Percentiles rank a stretch among this genome's conserved stretches.
Evolutionary conservation across 2,113 vertebrate genomes (phyloP).

Genomic region (Takifugu bimaculatus): DNA sequence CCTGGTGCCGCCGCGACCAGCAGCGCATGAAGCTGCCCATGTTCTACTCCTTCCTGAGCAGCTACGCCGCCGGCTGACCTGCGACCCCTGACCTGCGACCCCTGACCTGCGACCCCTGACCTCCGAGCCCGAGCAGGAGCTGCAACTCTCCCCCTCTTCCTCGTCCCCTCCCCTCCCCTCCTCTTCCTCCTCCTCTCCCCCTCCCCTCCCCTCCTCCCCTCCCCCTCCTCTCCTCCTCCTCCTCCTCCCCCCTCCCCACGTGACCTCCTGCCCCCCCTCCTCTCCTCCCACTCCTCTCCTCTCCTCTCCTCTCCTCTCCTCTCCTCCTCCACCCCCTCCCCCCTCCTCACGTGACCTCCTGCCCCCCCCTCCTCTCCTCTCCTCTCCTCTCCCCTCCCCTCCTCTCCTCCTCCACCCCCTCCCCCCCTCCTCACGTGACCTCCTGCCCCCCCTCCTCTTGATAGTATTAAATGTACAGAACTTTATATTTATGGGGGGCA

Average conservation of each 20-base stretch:
- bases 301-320: background rate
- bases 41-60: slow-evolving; percentile 99
- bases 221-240: background rate
- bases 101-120: background rate
- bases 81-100: too few species aligned
- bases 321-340: too few species aligned
- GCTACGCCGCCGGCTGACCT: slow-evolving; percentile 88
- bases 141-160: background rate
- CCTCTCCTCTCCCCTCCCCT: background rate
- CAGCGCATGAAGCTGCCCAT: slow-evolving; percentile 95
- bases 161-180: slow-evolving; percentile 24
- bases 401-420: slow-evolving; percentile 9
- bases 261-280: too few species aligned
- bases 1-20: slow-evolving; percentile 97
- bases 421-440: slow-evolving; percentile 17
- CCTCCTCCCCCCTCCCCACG: too few species aligned
- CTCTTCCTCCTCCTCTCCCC: slow-evolving; percentile 3
- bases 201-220: slow-evolving; percentile 17
- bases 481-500: slow-evolving; percentile 64
- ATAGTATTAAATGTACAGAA: slow-evolving; percentile 54
- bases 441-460: slow-evolving; percentile 35
- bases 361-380: background rate
- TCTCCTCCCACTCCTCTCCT: too few species aligned
- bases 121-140: slow-evolving; percentile 25
- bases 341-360: too few species aligned